Evolutionary conservation across 2,113 vertebrate species (phyloP).

Genomic region (Hyla sarda): DNA sequence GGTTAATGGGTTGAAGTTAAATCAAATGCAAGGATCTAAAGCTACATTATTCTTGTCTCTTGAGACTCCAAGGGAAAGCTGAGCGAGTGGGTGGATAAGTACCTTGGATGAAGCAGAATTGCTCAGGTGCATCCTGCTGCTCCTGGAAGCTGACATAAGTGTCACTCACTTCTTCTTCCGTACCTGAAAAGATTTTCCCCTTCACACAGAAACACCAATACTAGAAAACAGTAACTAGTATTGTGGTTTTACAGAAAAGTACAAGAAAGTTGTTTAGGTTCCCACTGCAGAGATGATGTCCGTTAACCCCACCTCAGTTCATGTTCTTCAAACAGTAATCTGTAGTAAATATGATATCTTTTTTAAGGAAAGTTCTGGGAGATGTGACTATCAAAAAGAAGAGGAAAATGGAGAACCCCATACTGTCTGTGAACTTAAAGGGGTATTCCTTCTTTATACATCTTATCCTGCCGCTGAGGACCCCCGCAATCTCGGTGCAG

Average conservation of each 20-base stretch:
- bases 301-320: neutral
- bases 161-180: neutral
- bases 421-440: too few relatives aligned
- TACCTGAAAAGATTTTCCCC: too few relatives aligned
- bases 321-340: neutral
- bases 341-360: too few relatives aligned
- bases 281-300: neutral
- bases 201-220: neutral
- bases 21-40: neutral
- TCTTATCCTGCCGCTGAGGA: too few relatives aligned
- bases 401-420: too few relatives aligned
- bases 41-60: constrained; percentile 20
- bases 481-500: too few relatives aligned
- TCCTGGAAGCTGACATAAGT: constrained; percentile 17
- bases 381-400: too few relatives aligned
- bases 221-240: too few relatives aligned
- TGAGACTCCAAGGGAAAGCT: constrained; percentile 18
- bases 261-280: neutral
- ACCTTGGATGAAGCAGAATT: constrained; percentile 24
- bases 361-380: too few relatives aligned
- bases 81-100: constrained; percentile 46
- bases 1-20: constrained; percentile 28
- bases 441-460: too few relatives aligned
- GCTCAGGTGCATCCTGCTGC: constrained; percentile 28
- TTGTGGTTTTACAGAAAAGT: neutral